Conservation (phyloP, 2,797 vertebrate species). For the Gymnocypris eckloni region DNA sequence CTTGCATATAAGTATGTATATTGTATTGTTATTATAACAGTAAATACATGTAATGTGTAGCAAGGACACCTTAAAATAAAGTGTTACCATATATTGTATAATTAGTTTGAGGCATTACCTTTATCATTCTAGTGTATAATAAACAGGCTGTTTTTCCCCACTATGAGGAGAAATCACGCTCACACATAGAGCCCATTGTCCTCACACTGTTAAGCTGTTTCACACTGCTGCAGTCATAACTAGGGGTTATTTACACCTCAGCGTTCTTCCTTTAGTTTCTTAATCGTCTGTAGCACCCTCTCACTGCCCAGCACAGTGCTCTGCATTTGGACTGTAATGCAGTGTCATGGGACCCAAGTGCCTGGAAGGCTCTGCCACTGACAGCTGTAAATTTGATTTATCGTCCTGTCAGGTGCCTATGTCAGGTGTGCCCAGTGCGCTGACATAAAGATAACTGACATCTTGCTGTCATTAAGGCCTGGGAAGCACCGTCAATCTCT, state of each 20-base stretch:
- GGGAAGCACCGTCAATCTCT: constrained; percentile 59
- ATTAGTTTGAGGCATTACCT: no score
- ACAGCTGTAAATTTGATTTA: constrained; percentile 75
- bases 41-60: no score
- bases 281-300: constrained; percentile 67
- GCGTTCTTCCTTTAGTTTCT: constrained; percentile 65
- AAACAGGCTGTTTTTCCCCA: background rate
- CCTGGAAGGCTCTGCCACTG: constrained; percentile 62
- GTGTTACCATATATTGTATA: no score
- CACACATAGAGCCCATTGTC: background rate
- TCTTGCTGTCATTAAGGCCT: constrained; percentile 64
- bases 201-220: constrained; percentile 58
- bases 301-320: constrained; percentile 30
- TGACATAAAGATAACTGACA: constrained; percentile 73
- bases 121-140: background rate
- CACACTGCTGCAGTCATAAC: constrained; percentile 62
- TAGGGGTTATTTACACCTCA: constrained; percentile 61
- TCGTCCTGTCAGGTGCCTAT: constrained; percentile 70
- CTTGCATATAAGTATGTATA: no score
- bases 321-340: constrained; percentile 65
- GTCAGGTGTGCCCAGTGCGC: constrained; percentile 69
- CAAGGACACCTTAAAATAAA: no score
- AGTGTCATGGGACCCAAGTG: constrained; percentile 70
- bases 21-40: no score
- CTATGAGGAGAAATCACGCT: background rate